phyloP scores from a whole-genome alignment of 2,888 invertebrate genomes.

The Ophraella communa region DNA sequence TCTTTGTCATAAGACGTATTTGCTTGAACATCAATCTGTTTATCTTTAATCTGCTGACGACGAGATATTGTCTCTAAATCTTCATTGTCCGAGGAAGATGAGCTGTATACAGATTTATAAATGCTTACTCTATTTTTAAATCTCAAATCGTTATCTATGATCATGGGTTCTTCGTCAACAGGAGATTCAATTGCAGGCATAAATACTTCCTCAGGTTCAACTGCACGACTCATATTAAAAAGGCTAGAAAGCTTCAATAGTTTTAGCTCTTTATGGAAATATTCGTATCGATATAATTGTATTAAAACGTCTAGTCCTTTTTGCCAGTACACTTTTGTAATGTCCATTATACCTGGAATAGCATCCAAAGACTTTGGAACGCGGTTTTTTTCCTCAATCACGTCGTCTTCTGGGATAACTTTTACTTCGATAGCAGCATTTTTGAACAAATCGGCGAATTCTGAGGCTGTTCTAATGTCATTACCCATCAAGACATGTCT shows the following conservation, averaged over 20 bases:
- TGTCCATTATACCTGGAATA: slow-evolving; percentile 17
- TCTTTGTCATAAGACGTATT: slow-evolving; percentile 11
- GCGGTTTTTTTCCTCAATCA: background rate
- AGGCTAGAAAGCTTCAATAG: background rate
- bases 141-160: background rate
- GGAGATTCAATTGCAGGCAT: background rate
- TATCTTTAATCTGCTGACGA: background rate
- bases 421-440: slow-evolving; percentile 1
- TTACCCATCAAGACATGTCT: slow-evolving; percentile 8
- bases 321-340: background rate
- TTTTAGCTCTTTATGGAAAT: background rate
- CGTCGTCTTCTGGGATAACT: background rate
- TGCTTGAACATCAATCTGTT: background rate
- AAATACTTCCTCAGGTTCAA: no score
- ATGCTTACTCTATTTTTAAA: slow-evolving; percentile 1
- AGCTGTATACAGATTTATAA: slow-evolving; percentile 6
- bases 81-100: slow-evolving; percentile 4
- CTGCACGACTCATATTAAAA: no score
- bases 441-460: slow-evolving; percentile 13
- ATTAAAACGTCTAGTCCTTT: background rate
- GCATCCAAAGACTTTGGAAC: background rate
- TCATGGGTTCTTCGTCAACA: background rate
- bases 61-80: slow-evolving; percentile 17
- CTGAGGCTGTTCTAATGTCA: background rate
- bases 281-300: background rate